Evolutionary conservation across 1,140 invertebrate genomes (phyloP), one percentile per base, ranked within the genome.

Genomic region (Drosophila funebris): DNA sequence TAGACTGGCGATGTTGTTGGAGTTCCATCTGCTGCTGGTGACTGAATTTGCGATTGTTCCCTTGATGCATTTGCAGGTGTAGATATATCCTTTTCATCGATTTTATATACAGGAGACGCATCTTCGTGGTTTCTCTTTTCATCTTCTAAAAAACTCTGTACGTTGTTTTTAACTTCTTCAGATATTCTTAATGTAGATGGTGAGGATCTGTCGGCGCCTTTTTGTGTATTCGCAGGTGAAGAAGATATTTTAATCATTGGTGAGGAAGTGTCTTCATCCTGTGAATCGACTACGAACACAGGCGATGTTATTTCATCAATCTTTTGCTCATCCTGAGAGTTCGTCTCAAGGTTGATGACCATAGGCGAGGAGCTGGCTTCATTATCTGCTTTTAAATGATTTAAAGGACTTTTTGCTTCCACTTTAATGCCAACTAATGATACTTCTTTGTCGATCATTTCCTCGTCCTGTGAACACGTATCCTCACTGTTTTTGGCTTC

Each of bases 181-280:
- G 31, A 27, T 4, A 36, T 58, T n/a, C 20, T 58, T 29, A 57
- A 33, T 14, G 22, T 36, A 43, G 36, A 18, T 14, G 29, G 11
- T 48, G 43, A 61, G 8, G 29, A 14, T 29, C 22, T 13, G 8
- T 39, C 46, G 11, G 0, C 24, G 6, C 27, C 31, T 24, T 50
- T 44, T 24, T 61, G 29, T n/a, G 20, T 18, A 5, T 18, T 39
- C 0, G 13, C 13, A 50, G 50, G 27, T 3, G 39, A 56, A 27
- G 2, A 8, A 3, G 27, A 16, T 44, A 9, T 33, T 46, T 24
- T 56, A 11, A 33, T 14, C 8, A 13, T 16, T 1, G 37, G 24
- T 16, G 44, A 36, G 39, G 4, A 29, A 46, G n/a, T 18, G n/a
- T 69, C 48, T 2, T 31, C 58, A 31, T 70, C 41, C 9, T 64